Evolutionary conservation across 2,888 invertebrate species (phyloP), one percentile per base, ranked within the genome.

Genomic region (Agonopterix heracliana): DNA sequence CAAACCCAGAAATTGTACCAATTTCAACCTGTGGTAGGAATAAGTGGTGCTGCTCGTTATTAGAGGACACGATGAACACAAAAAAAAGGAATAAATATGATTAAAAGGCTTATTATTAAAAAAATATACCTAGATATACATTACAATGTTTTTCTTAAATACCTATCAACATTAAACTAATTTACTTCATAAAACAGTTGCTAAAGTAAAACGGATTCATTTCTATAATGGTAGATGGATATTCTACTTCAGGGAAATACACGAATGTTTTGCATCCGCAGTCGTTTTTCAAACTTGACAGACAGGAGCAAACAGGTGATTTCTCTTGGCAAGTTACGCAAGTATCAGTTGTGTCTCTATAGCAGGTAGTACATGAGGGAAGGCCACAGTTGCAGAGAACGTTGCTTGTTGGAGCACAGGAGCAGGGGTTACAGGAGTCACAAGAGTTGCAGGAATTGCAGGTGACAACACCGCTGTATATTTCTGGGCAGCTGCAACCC

Each of bases 191-290:
- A 11, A 47, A 61, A 51, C 71, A 74, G 3, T 64, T 60, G 2
- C 58, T 58, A 10, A 56, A 73, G 41, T 52, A 78, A 48, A 63
- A 76, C 0, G 79, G 78, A 2, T 64, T 64, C 34, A 72, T 59
- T 26, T 78, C 77, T 2, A 67, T 40, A 0, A 64, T 55, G 1
- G 67, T 57, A 2, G 61, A 45, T 0, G 83, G 81, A 44, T 82
- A 83, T 9, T 68, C 68, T 0, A 81, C 81, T 51, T 81, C 80
- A 0, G 83, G 81, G 55, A 73, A 84, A 50, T 76, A 75, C 1
- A 77, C 54, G 0, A 61, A 60, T 0, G 64, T 52, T 34, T 64
- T 63, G 38, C 56, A 54, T 5, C 38, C 42, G 7, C 47, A 45
- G 41, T 35, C 26, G 14, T 41, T 34, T 11, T 54, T 45, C 8